Evolutionary conservation across 2,113 vertebrate genomes (phyloP).

Genomic region (Plectropomus leopardus): DNA sequence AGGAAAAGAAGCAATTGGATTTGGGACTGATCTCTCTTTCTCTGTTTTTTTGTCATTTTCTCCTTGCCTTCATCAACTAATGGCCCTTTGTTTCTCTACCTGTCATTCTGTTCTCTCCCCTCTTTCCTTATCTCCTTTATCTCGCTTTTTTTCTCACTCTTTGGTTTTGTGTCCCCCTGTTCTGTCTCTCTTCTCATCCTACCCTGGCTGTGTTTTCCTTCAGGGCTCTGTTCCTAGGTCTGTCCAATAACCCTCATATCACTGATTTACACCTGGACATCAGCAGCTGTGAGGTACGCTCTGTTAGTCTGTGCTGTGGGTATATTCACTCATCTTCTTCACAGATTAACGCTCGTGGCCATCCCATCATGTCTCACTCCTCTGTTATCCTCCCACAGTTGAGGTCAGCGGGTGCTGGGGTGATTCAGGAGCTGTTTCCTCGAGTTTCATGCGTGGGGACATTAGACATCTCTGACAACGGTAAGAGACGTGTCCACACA

Average conservation of each 20-base stretch:
- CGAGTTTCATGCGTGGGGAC: slow-evolving; percentile 89
- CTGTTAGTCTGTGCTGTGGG: slow-evolving; percentile 14
- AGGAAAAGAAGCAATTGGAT: slow-evolving; percentile 52
- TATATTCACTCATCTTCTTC: slow-evolving; percentile 34
- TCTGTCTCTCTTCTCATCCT: slow-evolving; percentile 18
- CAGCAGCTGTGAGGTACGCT: slow-evolving; percentile 91
- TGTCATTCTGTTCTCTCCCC: slow-evolving; percentile 8
- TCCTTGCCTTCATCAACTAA: slow-evolving; percentile 8
- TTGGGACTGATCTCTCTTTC: slow-evolving; percentile 35
- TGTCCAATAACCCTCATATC: slow-evolving; percentile 92
- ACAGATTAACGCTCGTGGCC: slow-evolving; percentile 29
- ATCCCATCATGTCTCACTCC: slow-evolving; percentile 35
- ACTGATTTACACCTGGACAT: slow-evolving; percentile 91
- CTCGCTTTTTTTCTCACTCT: not conserved
- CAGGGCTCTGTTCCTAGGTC: slow-evolving; percentile 90
- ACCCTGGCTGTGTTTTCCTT: slow-evolving; percentile 53
- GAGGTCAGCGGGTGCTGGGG: slow-evolving; percentile 89
- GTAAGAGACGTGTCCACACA: slow-evolving; percentile 77
- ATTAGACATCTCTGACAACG: slow-evolving; percentile 92
- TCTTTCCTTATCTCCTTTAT: not conserved
- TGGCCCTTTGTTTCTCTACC: slow-evolving; percentile 38
- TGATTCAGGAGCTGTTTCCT: slow-evolving; percentile 91
- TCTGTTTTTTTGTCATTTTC: slow-evolving; percentile 17
- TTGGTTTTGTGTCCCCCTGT: not conserved
- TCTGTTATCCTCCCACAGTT: slow-evolving; percentile 81